Conservation (phyloP, 2,797 vertebrate genomes). For the Chromis chromis region DNA sequence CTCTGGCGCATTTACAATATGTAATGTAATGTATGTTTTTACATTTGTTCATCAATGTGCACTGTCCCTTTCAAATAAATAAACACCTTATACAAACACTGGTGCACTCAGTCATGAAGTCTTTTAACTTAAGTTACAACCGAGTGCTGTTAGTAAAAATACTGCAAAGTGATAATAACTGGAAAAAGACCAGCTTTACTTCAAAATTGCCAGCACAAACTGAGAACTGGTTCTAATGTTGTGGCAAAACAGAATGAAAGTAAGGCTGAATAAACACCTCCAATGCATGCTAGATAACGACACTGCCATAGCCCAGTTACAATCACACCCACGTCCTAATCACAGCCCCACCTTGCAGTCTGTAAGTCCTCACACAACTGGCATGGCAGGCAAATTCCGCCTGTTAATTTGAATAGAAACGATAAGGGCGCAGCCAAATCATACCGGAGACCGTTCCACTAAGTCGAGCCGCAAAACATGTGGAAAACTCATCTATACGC, state of each 20-base stretch:
- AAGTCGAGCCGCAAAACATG: neutral
- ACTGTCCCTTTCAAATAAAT: too few relatives aligned
- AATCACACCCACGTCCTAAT: conserved; percentile 15
- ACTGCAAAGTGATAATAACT: too few relatives aligned
- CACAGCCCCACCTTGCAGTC: conserved; percentile 3
- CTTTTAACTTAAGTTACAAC: neutral
- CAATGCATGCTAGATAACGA: neutral
- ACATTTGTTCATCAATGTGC: too few relatives aligned
- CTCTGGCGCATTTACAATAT: too few relatives aligned
- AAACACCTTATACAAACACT: neutral
- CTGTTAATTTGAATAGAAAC: conserved; percentile 48
- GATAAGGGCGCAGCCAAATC: conserved; percentile 43
- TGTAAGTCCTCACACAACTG: neutral
- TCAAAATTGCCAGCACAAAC: too few relatives aligned
- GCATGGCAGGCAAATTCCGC: conserved; percentile 40
- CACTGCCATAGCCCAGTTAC: conserved; percentile 17
- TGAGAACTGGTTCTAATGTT: too few relatives aligned
- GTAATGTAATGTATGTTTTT: too few relatives aligned
- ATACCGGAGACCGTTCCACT: conserved; percentile 11
- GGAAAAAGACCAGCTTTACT: neutral
- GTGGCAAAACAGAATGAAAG: neutral
- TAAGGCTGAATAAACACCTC: neutral
- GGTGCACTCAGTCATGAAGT: neutral
- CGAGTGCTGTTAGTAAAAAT: neutral
- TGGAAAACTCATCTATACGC: neutral